These are phyloP conservation scores for Lochmaea capreae DNA, from an alignment of 2,888 invertebrate genomes.

Conservation along the genomic window DNA sequence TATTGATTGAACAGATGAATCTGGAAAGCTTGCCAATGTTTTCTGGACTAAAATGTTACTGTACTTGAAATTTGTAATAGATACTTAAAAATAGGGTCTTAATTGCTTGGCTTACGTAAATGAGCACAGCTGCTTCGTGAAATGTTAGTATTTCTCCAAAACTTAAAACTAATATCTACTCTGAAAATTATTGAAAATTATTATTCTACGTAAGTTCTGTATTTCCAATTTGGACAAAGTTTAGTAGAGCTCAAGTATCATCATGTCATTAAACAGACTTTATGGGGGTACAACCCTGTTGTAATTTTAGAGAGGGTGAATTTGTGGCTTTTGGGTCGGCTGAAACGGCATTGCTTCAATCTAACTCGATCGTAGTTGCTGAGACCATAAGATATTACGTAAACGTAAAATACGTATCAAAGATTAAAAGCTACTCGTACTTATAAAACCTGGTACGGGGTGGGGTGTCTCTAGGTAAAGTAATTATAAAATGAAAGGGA, in stretches of 20 bases:
- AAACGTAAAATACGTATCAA: constrained; percentile 4
- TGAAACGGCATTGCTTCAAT: constrained; percentile 25
- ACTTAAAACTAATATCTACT: neutral
- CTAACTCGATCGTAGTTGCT: constrained; percentile 15
- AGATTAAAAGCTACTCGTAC: neutral
- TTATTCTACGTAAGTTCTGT: constrained; percentile 20
- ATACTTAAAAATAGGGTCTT: no score
- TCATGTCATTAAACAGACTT: constrained; percentile 32
- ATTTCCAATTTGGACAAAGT: constrained; percentile 24
- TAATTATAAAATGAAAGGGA: no score
- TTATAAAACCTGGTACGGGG: neutral
- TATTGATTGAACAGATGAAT: no score
- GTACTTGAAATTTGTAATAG: no score
- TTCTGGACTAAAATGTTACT: no score
- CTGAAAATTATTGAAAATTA: constrained; percentile 17
- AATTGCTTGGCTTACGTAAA: no score
- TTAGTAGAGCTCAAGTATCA: constrained; percentile 23
- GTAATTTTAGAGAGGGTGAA: constrained; percentile 28
- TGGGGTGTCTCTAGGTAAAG: no score
- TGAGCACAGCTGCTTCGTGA: neutral
- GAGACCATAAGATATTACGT: neutral
- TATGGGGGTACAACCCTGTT: constrained; percentile 24
- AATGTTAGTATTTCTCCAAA: neutral
- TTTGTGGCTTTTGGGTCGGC: constrained; percentile 20
- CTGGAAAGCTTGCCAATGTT: no score